Evolutionary conservation across 2,113 vertebrate species (phyloP), one percentile per base, ranked within the genome.

Genomic region (Cathartes aura): DNA sequence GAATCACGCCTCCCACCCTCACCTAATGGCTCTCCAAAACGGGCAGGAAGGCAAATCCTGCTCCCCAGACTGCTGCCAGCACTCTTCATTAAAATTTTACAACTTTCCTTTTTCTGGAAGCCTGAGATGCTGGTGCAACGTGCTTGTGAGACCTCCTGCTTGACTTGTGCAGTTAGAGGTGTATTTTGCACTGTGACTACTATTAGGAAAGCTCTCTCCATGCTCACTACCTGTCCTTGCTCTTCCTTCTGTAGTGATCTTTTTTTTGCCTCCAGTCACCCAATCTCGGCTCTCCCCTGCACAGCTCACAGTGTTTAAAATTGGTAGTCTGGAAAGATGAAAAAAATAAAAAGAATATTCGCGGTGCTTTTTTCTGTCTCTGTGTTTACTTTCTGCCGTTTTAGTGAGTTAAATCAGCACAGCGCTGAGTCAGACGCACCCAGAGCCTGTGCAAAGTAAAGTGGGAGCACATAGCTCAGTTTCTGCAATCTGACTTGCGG

Each of bases 381-480:
- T 29, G 15, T 56, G 29, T 82, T 78, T 87, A 43, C 55, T 74
- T 87, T 82, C 27, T 90, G 74, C 59, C 0, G 0, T 40, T 79
- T 70, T 19, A 34, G 79, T 23, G 52, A 92, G 74, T 71, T 79
- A 24, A 76, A 87, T 6, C 60, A 74, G 52, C 79, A 64, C 59
- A 40, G 22, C 1, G 1, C 36, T 2, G 10, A 68, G 36, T 24
- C 34, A 71, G 43, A 36, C 0, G 0, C 38, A 70, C 11, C 19
- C 63, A 19, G 63, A 89, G 48, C 19, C 9, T 34, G 43, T 15
- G 71, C 1, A 3, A 60, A 58, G 52, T 23, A 36, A 87, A 63
- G 52, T 14, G 20, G 40, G 58, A 90, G 59, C 74, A 68, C 3
- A 0, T 10, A 26, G 62, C 50, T 66, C 55, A 32, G 72, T 19